Conservation (phyloP, 2,888 invertebrate genomes). For the Patella caerulea region DNA sequence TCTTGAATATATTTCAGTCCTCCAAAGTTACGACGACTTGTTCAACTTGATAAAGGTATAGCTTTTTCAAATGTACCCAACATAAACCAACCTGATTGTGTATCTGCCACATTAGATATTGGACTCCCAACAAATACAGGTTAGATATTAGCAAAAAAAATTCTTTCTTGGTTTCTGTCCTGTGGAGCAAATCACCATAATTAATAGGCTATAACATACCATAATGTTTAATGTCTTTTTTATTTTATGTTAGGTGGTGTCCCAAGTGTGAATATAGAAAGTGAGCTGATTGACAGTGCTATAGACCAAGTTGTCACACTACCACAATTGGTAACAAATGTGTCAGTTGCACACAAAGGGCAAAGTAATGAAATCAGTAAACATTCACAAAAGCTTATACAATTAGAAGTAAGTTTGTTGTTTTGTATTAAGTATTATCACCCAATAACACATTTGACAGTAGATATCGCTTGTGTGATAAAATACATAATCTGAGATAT, state of each 20-base stretch:
- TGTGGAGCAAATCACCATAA: not conserved
- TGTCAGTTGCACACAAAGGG: slow-evolving; percentile 46
- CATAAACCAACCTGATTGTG: no score
- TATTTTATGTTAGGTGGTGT: not conserved
- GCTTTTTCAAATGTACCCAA: no score
- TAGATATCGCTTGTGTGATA: no score
- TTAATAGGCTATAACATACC: not conserved
- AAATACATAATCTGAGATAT: no score
- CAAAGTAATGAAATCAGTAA: slow-evolving; percentile 46
- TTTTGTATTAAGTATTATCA: no score
- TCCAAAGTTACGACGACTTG: not conserved
- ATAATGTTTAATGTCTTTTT: no score
- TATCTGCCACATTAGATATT: no score
- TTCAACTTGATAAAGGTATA: not conserved
- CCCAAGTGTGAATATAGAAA: slow-evolving; percentile 40
- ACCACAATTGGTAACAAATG: slow-evolving; percentile 48
- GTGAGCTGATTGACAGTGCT: slow-evolving; percentile 47
- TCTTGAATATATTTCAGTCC: not conserved
- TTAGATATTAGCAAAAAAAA: no score
- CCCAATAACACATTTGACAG: no score
- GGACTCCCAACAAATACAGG: no score
- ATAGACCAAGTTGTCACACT: slow-evolving; percentile 45
- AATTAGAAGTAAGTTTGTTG: slow-evolving; percentile 38
- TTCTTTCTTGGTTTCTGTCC: slow-evolving; percentile 20
- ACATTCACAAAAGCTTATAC: slow-evolving; percentile 34